These are phyloP conservation scores for Argyresthia albistria DNA, from an alignment of 2,888 invertebrate species.

Conservation along the genomic window DNA sequence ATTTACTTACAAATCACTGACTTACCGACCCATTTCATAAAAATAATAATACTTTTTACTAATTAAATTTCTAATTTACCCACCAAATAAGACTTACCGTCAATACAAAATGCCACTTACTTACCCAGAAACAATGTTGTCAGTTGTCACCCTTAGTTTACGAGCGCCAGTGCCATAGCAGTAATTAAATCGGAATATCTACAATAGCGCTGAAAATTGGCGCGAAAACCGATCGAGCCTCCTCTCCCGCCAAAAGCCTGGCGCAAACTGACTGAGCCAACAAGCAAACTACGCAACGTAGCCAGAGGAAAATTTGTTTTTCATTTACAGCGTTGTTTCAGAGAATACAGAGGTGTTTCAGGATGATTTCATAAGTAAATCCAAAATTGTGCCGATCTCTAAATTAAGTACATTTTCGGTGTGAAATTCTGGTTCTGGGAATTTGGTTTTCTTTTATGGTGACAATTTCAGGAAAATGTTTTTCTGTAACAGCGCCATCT, in stretches of 20 bases:
- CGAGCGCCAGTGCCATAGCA: conserved; percentile 23
- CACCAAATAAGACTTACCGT: not conserved
- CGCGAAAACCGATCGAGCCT: conserved; percentile 6
- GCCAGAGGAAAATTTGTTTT: too few relatives aligned
- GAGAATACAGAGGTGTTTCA: too few relatives aligned
- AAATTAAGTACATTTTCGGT: too few relatives aligned
- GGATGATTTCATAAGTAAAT: too few relatives aligned
- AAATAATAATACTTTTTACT: too few relatives aligned
- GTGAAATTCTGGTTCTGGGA: too few relatives aligned
- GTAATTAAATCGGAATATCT: conserved; percentile 18
- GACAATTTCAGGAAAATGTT: not conserved
- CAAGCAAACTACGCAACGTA: conserved; percentile 1
- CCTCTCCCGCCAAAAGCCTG: conserved; percentile 36
- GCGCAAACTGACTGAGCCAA: conserved; percentile 53
- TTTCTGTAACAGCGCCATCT: conserved; percentile 9
- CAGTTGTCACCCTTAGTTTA: not conserved
- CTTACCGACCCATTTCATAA: too few relatives aligned
- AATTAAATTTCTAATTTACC: not conserved
- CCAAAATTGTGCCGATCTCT: too few relatives aligned
- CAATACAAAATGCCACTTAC: not conserved
- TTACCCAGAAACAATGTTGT: not conserved
- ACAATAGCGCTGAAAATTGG: conserved; percentile 9
- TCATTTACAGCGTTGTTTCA: too few relatives aligned
- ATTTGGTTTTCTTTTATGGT: too few relatives aligned
- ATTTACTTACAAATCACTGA: too few relatives aligned